Evolutionary conservation across 2,113 vertebrate species (phyloP).

Genomic region (Galeopterus variegatus): DNA sequence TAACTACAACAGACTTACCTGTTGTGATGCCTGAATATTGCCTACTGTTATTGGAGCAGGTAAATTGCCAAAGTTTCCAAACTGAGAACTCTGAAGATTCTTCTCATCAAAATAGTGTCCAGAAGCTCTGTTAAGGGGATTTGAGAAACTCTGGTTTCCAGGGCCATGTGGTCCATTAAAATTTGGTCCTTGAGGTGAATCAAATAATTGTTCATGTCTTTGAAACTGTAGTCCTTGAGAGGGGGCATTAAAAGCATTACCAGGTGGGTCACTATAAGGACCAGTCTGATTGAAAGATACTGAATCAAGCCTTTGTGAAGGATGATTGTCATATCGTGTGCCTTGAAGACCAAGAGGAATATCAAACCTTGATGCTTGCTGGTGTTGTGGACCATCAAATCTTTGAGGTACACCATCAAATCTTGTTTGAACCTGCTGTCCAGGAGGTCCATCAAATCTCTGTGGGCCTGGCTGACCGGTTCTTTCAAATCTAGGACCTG

Average conservation of each 20-base stretch:
- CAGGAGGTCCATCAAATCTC: slow-evolving; percentile 88
- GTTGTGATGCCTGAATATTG: slow-evolving; percentile 89
- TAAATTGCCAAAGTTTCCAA: slow-evolving; percentile 89
- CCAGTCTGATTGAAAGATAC: slow-evolving; percentile 89
- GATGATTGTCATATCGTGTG: slow-evolving; percentile 90
- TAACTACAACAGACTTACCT: slow-evolving; percentile 89
- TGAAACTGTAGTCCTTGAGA: slow-evolving; percentile 92
- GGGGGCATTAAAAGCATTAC: slow-evolving; percentile 90
- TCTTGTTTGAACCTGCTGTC: slow-evolving; percentile 87
- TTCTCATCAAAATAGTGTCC: slow-evolving; percentile 93
- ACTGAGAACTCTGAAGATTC: slow-evolving; percentile 89
- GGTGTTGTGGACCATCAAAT: slow-evolving; percentile 91
- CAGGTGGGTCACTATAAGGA: slow-evolving; percentile 91
- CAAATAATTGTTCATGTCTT: slow-evolving; percentile 90
- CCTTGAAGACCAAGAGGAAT: slow-evolving; percentile 90
- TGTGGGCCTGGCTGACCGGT: slow-evolving; percentile 89
- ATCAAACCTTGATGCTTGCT: slow-evolving; percentile 90
- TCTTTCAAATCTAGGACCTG: slow-evolving; percentile 91
- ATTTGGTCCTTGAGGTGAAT: slow-evolving; percentile 90
- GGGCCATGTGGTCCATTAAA: slow-evolving; percentile 92
- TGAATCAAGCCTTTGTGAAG: slow-evolving; percentile 90
- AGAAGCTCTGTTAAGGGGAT: slow-evolving; percentile 87
- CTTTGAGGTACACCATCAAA: slow-evolving; percentile 92
- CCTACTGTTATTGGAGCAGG: slow-evolving; percentile 84
- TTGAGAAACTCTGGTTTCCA: slow-evolving; percentile 90